phyloP scores from a whole-genome alignment of 2,797 vertebrate species.

The Cirrhinus mrigala region DNA sequence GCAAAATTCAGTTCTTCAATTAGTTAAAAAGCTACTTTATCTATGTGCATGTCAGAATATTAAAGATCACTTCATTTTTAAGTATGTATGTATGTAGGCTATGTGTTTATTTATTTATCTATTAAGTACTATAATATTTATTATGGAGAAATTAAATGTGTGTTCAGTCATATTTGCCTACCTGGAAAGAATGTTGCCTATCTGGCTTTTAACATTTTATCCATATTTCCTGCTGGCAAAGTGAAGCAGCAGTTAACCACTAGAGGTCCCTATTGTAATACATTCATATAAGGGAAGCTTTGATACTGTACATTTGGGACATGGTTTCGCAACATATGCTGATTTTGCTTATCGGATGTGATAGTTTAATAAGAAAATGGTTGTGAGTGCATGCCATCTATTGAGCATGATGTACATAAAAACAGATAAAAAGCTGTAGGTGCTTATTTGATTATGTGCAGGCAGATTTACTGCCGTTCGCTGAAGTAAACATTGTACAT shows the following conservation, averaged over 20 bases:
- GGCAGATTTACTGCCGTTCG: constrained; percentile 18
- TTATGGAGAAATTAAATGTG: background rate
- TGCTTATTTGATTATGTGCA: constrained; percentile 31
- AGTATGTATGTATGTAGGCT: no score
- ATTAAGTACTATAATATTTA: background rate
- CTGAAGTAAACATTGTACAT: constrained; percentile 33
- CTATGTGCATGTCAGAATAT: background rate
- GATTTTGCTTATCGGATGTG: constrained; percentile 11
- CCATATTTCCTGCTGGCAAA: background rate
- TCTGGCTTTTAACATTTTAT: background rate
- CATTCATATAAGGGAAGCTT: background rate
- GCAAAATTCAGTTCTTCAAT: background rate
- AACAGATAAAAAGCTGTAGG: constrained; percentile 5
- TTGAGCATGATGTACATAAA: background rate
- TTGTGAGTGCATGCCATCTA: background rate
- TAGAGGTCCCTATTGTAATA: constrained; percentile 72
- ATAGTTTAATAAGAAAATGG: background rate
- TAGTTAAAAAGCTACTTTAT: background rate
- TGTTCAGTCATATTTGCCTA: background rate
- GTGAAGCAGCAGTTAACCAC: constrained; percentile 53
- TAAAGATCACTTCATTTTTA: no score
- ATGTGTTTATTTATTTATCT: no score
- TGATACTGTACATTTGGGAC: constrained; percentile 2
- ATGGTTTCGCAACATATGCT: constrained; percentile 19
- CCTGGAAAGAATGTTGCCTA: no score